phyloP scores from a whole-genome alignment of 2,113 vertebrate genomes.

The Bothrops jararaca region DNA sequence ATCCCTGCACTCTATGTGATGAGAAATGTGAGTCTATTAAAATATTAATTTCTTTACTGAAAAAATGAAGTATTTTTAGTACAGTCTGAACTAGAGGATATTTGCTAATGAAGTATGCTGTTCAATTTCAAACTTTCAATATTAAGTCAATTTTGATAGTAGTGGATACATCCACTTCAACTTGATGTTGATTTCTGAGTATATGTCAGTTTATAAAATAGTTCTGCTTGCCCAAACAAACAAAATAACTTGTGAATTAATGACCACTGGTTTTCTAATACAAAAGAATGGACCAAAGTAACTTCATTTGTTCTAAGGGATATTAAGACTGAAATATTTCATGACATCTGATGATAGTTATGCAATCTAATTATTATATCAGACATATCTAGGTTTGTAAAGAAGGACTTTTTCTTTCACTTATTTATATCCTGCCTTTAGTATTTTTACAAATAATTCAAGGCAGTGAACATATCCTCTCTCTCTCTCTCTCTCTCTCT shows the following conservation, averaged over 20 bases:
- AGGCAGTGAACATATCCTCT: background rate
- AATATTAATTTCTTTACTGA: constrained; percentile 7
- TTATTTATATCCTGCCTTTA: background rate
- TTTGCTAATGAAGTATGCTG: background rate
- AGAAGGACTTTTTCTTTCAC: background rate
- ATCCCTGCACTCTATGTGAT: background rate
- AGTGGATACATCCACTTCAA: background rate
- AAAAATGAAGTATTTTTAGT: background rate
- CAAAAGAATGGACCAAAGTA: background rate
- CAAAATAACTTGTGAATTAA: background rate
- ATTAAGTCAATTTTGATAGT: background rate
- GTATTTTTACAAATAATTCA: no score
- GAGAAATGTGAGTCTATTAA: constrained; percentile 12
- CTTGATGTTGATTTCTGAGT: constrained; percentile 5
- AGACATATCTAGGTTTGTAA: no score
- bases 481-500: no score
- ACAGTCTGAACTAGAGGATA: background rate
- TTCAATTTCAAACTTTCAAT: constrained; percentile 10
- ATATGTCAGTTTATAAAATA: constrained; percentile 9
- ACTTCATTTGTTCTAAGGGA: background rate
- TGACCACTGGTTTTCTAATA: background rate
- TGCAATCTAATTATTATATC: no score
- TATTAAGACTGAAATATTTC: background rate
- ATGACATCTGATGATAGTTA: background rate
- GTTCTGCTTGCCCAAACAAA: background rate